phyloP scores from a whole-genome alignment of 1,140 invertebrate genomes.

The Branchinecta lindahli region DNA sequence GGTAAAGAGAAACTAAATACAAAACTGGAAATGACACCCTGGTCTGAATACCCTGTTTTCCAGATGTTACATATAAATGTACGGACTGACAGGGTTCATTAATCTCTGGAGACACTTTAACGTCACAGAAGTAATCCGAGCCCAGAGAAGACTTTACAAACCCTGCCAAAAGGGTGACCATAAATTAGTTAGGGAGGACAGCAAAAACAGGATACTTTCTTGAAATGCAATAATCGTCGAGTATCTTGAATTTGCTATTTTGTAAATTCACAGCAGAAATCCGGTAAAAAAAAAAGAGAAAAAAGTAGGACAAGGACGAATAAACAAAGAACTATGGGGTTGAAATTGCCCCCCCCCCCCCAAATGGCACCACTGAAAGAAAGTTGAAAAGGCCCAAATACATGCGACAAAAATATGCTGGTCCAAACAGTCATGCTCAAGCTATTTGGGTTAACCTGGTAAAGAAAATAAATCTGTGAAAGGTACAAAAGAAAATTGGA shows the following conservation, averaged over 20 bases:
- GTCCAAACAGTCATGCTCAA: too few relatives aligned
- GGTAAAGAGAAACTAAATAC: constrained; percentile 9
- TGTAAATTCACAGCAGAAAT: constrained; percentile 6
- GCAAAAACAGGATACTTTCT: constrained; percentile 5
- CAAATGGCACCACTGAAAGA: constrained; percentile 1
- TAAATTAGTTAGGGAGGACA: constrained; percentile 9
- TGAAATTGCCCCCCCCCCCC: background rate
- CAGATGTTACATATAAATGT: constrained; percentile 6
- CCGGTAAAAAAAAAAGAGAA: constrained; percentile 1
- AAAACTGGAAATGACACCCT: constrained; percentile 5
- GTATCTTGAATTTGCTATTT: constrained; percentile 9
- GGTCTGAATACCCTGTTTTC: constrained; percentile 5
- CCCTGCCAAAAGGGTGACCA: constrained; percentile 7
- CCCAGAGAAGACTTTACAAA: constrained; percentile 8
- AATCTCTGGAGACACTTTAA: constrained; percentile 1
- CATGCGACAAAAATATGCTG: too few relatives aligned
- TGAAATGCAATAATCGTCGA: constrained; percentile 8
- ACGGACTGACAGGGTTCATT: constrained; percentile 1
- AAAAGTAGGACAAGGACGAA: constrained; percentile 8
- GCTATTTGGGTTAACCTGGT: too few relatives aligned
- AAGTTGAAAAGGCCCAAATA: too few relatives aligned
- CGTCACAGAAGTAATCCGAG: too few relatives aligned
- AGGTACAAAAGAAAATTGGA: too few relatives aligned
- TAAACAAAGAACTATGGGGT: constrained; percentile 6
- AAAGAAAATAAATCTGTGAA: too few relatives aligned